A percentile compares a stretch with the other conserved stretches of the same genome.
Conservation (phyloP, 2,888 invertebrate genomes). For the Criorhina ranunculi region DNA sequence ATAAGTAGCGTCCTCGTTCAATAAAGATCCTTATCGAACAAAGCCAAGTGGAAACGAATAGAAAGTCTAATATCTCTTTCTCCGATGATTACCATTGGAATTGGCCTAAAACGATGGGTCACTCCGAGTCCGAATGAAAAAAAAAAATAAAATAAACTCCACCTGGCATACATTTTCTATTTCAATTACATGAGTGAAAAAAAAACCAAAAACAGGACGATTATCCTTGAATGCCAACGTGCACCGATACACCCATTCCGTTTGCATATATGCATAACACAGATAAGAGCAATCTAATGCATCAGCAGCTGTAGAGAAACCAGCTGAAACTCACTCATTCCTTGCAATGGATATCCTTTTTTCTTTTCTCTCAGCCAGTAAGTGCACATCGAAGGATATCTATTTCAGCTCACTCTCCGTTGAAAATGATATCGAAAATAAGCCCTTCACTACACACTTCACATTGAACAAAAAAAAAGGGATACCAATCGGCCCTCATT, state of each 20-base stretch:
- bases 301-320: constrained; percentile 73
- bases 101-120: constrained; percentile 59
- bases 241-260: neutral
- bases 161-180: constrained; percentile 69
- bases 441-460: constrained; percentile 52
- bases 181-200: constrained; percentile 66
- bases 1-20: constrained; percentile 20
- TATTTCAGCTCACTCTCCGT: constrained; percentile 62
- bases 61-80: neutral
- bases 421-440: constrained; percentile 74
- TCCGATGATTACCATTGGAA: constrained; percentile 52
- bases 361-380: constrained; percentile 40
- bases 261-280: constrained; percentile 53
- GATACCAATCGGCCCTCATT: constrained; percentile 19
- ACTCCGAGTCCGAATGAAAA: constrained; percentile 32
- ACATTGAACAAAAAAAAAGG: constrained; percentile 58
- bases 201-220: constrained; percentile 20
- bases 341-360: constrained; percentile 45
- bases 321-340: constrained; percentile 54
- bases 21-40: constrained; percentile 60
- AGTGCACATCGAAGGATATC: constrained; percentile 72
- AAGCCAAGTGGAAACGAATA: constrained; percentile 32
- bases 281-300: constrained; percentile 74
- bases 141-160: constrained; percentile 46
- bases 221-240: constrained; percentile 38